Conservation (phyloP, 2,888 invertebrate species). For the Kuschelorhynchus macadamiae region DNA sequence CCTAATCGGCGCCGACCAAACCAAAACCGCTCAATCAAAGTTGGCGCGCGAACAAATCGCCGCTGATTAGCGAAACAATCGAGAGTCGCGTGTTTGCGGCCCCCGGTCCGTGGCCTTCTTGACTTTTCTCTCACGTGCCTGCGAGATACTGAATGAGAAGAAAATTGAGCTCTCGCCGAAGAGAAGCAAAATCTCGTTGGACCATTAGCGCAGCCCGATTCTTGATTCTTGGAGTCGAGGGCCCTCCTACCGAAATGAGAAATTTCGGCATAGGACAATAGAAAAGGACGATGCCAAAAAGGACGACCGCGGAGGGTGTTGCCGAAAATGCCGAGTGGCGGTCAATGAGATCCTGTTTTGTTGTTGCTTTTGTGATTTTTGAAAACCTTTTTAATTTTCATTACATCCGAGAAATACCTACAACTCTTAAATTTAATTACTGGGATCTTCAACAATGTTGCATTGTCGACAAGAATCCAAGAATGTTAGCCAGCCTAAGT, state of each 20-base stretch:
- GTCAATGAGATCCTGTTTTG: conserved; percentile 5
- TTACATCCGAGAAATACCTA: no score
- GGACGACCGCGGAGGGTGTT: conserved; percentile 37
- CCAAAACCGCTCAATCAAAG: conserved; percentile 7
- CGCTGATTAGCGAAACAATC: conserved; percentile 36
- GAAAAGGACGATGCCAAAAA: conserved; percentile 38
- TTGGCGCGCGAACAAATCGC: conserved; percentile 31
- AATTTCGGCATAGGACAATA: conserved; percentile 41
- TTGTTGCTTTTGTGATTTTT: no score
- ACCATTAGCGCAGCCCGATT: conserved; percentile 43
- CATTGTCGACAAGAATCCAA: no score
- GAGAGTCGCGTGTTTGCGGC: conserved; percentile 19
- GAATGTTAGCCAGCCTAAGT: no score
- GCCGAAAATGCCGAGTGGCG: conserved; percentile 19
- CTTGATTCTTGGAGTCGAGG: conserved; percentile 45
- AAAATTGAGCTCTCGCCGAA: conserved; percentile 26
- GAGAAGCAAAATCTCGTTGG: conserved; percentile 33
- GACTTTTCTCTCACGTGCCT: conserved; percentile 43
- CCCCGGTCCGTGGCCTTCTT: conserved; percentile 30
- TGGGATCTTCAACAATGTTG: no score
- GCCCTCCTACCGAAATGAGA: conserved; percentile 39
- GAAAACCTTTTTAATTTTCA: no score
- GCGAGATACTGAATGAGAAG: conserved; percentile 43
- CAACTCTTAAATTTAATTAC: no score
- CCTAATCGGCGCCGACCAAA: background rate